Evolutionary conservation across 1,140 invertebrate species (phyloP), one percentile per base, ranked within the genome.

Genomic region (Xylocopa sonorina): DNA sequence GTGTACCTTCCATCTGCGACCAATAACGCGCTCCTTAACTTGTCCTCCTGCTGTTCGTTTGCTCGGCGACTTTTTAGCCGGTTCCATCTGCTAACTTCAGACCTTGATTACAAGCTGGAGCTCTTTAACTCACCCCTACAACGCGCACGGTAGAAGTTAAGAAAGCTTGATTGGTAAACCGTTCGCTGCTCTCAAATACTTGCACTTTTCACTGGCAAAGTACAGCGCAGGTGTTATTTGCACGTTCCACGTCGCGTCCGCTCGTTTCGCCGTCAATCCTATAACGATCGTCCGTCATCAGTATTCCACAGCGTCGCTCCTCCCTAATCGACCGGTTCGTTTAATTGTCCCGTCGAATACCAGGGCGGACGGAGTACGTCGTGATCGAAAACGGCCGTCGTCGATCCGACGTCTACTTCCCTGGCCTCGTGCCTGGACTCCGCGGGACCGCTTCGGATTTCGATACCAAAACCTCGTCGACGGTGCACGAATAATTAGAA

Each of bases 401-500:
- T 24, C 24, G n/a, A 27, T 58, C 21, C 34, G 1, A 27, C 3
- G 14, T 0, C 16, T 46, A 14, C 1, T 18, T 32, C 29, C n/a
- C 6, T 2, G 38, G n/a, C 0, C 29, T n/a, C 18, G 24, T 27
- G 16, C 46, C 24, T 2, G 12, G 18, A 6, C 2, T 9, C 27
- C 6, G 0, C 18, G 7, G 27, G 10, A 16, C n/a, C 10, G 53
- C 18, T 77, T 69, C 75, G 75, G 60, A 60, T 77, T 77, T 50
- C 66, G 75, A 77, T 77, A 77, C 34, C 1, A 16, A 24, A 78
- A 71, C 27, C 34, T n/a, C 43, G 66, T 58, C n/a, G 29, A 1
- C 24, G 27, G 16, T 50, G 29, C 10, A 67, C 63, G 63, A 57
- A 51, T 68, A 76, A 76, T 76, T 68, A 76, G 63, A 57, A 76